phyloP scores from a whole-genome alignment of 2,113 vertebrate species.

The Excalfactoria chinensis region DNA sequence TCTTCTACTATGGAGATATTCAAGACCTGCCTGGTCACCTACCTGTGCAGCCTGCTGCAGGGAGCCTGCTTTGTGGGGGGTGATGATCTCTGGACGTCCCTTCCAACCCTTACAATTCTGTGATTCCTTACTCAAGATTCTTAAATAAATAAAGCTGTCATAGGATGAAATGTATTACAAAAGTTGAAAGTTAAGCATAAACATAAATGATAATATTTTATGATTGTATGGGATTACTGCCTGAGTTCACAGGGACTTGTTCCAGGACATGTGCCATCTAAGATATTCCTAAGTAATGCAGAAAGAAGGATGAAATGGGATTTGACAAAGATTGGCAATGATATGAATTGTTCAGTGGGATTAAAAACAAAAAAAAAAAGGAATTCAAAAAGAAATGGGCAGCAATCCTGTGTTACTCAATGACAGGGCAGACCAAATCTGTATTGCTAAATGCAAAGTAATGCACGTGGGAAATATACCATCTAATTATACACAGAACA shows the following conservation, averaged over 20 bases:
- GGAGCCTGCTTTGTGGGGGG: no score
- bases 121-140: neutral
- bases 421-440: neutral
- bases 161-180: neutral
- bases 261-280: neutral
- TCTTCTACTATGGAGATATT: no score
- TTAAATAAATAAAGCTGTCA: neutral
- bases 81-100: no score
- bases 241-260: neutral
- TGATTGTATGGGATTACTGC: neutral
- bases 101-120: no score
- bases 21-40: no score
- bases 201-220: neutral
- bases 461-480: neutral
- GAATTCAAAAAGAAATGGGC: neutral
- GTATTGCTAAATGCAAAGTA: neutral
- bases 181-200: neutral
- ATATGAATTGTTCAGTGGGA: neutral
- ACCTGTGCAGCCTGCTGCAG: no score
- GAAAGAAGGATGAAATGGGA: neutral
- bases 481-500: neutral
- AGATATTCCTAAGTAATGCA: neutral
- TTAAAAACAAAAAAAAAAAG: neutral
- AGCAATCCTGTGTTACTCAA: neutral
- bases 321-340: neutral